phyloP scores from a whole-genome alignment of 2,888 invertebrate species.

The Ernsta delagoae region DNA sequence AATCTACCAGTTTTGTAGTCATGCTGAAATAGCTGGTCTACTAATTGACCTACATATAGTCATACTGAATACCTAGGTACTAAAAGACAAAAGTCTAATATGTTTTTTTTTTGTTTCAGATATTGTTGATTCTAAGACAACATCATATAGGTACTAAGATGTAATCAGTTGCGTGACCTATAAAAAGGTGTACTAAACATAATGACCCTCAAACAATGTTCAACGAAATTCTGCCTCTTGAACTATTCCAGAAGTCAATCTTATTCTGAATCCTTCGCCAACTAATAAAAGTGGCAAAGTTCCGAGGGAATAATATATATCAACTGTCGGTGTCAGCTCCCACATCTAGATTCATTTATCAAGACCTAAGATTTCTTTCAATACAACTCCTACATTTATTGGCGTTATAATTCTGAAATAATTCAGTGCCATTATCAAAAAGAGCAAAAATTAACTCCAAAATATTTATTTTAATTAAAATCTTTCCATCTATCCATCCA shows the following conservation, averaged over 20 bases:
- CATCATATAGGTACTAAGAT: neutral
- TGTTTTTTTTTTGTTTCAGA: too few species aligned
- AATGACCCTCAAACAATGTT: neutral
- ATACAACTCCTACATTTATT: neutral
- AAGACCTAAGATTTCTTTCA: slow-evolving; percentile 46
- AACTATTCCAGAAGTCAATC: neutral
- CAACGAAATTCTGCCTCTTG: neutral
- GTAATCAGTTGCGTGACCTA: neutral
- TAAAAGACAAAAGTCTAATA: too few species aligned
- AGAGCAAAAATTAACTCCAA: too few species aligned
- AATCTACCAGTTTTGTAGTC: too few species aligned
- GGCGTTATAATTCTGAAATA: slow-evolving; percentile 2
- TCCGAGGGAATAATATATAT: slow-evolving; percentile 4
- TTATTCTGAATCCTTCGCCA: neutral
- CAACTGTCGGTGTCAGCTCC: slow-evolving; percentile 17
- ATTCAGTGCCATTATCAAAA: neutral
- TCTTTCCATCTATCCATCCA: too few species aligned
- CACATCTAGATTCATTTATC: slow-evolving; percentile 51
- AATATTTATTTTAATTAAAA: too few species aligned
- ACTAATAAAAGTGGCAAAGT: slow-evolving; percentile 12
- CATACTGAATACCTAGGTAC: too few species aligned
- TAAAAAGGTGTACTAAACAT: neutral
- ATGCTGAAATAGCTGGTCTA: too few species aligned
- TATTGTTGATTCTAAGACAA: too few species aligned
- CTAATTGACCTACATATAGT: too few species aligned